phyloP scores from a whole-genome alignment of 2,113 vertebrate genomes.

The Tautogolabrus adspersus region DNA sequence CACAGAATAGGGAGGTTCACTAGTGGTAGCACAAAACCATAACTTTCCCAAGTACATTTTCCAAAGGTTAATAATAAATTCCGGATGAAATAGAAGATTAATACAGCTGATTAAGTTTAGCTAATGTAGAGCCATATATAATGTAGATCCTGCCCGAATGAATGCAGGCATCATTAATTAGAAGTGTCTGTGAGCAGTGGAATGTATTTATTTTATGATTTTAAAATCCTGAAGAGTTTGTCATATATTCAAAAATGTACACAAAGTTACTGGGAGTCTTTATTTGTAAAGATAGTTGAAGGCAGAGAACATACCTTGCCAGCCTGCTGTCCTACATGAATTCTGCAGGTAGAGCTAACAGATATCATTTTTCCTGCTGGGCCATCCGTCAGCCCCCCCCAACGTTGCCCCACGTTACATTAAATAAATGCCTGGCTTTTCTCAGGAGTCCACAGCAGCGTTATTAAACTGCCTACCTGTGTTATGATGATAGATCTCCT shows the following conservation, averaged over 20 bases:
- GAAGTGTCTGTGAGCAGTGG: not conserved
- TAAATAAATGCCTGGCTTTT: slow-evolving; percentile 77
- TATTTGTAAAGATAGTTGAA: slow-evolving; percentile 18
- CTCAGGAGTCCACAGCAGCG: slow-evolving; percentile 68
- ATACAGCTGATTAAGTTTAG: slow-evolving; percentile 1
- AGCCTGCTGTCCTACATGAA: slow-evolving; percentile 49
- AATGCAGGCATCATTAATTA: slow-evolving; percentile 10
- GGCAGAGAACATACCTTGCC: not conserved
- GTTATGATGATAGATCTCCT: slow-evolving; percentile 79
- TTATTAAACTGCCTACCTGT: slow-evolving; percentile 83
- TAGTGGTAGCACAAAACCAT: not conserved
- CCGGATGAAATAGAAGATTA: slow-evolving; percentile 2
- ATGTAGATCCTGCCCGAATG: not conserved
- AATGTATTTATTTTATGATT: not conserved
- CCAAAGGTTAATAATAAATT: slow-evolving; percentile 32
- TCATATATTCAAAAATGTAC: slow-evolving; percentile 12
- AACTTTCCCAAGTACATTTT: not conserved
- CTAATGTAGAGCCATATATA: slow-evolving; percentile 10
- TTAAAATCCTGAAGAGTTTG: not conserved
- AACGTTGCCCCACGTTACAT: slow-evolving; percentile 67
- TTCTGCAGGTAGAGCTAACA: slow-evolving; percentile 48
- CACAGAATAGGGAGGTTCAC: too few relatives aligned
- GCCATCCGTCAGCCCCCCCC: slow-evolving; percentile 68
- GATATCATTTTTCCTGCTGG: slow-evolving; percentile 65
- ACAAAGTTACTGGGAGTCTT: slow-evolving; percentile 11